Conservation (phyloP, 1,140 invertebrate genomes). For the Drosophila triauraria region DNA sequence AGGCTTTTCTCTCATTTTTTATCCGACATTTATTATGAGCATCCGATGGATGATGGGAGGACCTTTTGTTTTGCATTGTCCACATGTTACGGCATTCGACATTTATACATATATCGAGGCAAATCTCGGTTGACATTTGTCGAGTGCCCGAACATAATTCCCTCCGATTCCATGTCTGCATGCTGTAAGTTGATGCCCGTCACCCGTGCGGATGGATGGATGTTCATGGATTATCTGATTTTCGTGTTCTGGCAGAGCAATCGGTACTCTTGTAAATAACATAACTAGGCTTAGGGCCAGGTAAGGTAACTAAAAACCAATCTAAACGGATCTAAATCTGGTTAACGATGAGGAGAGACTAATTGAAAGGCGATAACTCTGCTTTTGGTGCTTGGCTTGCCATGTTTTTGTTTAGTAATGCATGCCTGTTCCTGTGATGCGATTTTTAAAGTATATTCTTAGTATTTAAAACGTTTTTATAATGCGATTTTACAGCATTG, state of each 20-base stretch:
- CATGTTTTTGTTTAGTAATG: slow-evolving; percentile 20
- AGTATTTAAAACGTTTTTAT: not conserved
- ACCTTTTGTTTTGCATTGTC: slow-evolving; percentile 23
- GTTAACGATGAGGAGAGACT: slow-evolving; percentile 19
- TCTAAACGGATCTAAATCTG: slow-evolving; percentile 23
- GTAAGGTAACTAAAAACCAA: slow-evolving; percentile 53
- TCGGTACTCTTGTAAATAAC: slow-evolving; percentile 75
- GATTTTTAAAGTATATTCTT: not conserved
- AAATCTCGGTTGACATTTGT: slow-evolving; percentile 40
- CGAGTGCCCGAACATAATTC: slow-evolving; percentile 43
- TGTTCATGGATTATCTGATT: slow-evolving; percentile 82
- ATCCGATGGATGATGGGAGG: slow-evolving; percentile 26
- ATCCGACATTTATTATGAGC: slow-evolving; percentile 19
- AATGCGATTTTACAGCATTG: slow-evolving; percentile 89
- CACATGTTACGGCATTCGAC: not conserved
- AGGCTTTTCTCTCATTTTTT: slow-evolving; percentile 25
- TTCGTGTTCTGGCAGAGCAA: slow-evolving; percentile 66
- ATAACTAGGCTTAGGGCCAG: slow-evolving; percentile 47
- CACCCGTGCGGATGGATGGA: slow-evolving; percentile 54
- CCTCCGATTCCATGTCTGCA: slow-evolving; percentile 23
- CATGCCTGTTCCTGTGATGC: not conserved
- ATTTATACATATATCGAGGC: slow-evolving; percentile 8
- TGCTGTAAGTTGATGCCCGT: slow-evolving; percentile 58
- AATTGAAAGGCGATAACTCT: slow-evolving; percentile 41
- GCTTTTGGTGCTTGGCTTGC: slow-evolving; percentile 25